Conservation (phyloP, 2,113 vertebrate species). For the Meleagris gallopavo region DNA sequence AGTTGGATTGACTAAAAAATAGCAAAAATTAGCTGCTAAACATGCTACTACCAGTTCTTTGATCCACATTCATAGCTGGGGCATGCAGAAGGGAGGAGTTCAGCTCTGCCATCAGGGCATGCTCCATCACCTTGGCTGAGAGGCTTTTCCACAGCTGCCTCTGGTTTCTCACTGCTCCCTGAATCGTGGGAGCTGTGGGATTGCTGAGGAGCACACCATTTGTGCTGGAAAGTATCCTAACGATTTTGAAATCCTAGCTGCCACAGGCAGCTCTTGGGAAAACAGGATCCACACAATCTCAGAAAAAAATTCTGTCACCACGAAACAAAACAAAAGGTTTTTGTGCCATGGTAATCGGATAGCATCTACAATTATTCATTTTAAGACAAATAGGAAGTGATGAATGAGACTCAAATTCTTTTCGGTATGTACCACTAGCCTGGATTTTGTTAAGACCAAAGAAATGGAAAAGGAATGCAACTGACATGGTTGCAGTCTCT, state of each 20-base stretch:
- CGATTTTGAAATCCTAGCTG: constrained; percentile 57
- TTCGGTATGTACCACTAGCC: constrained; percentile 30
- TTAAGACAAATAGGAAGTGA: constrained; percentile 61
- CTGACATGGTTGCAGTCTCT: background rate
- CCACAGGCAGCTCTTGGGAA: constrained; percentile 34
- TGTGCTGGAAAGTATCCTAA: constrained; percentile 61
- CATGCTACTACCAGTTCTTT: background rate
- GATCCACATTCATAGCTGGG: background rate
- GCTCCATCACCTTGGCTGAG: background rate
- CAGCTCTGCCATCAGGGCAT: background rate
- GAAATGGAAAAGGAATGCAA: background rate
- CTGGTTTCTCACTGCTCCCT: background rate
- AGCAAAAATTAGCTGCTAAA: background rate
- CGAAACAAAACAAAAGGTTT: constrained; percentile 17
- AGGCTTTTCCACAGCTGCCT: constrained; percentile 10
- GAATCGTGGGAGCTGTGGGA: background rate
- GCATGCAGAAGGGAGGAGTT: background rate
- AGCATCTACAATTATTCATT: constrained; percentile 17
- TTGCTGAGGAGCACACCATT: constrained; percentile 28
- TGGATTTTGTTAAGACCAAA: background rate
- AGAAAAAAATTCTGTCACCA: constrained; percentile 29
- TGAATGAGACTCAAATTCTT: constrained; percentile 46
- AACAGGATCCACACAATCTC: constrained; percentile 32
- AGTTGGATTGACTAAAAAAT: background rate
- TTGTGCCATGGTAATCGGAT: constrained; percentile 35